These are phyloP conservation scores for Phortica variegata DNA, from an alignment of 1,140 invertebrate species.

Conservation along the genomic window DNA sequence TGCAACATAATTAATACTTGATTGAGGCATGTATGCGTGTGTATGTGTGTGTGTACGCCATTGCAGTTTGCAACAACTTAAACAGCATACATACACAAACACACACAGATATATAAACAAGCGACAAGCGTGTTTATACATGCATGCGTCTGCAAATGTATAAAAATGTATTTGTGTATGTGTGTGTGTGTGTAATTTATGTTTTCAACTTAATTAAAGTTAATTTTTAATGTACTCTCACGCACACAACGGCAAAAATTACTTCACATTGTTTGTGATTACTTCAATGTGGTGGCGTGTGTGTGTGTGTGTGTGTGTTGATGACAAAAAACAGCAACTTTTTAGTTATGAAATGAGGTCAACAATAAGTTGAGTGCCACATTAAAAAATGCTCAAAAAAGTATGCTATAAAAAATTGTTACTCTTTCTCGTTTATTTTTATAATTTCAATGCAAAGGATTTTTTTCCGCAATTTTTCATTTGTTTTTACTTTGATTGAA, in stretches of 20 bases:
- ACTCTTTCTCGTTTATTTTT: too few relatives aligned
- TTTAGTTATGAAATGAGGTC: constrained; percentile 48
- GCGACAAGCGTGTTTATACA: constrained; percentile 5
- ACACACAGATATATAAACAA: neutral
- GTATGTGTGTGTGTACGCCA: too few relatives aligned
- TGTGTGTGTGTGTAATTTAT: constrained; percentile 41
- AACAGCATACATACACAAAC: constrained; percentile 7
- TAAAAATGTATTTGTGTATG: constrained; percentile 34
- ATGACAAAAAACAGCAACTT: constrained; percentile 51
- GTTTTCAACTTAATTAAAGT: constrained; percentile 54
- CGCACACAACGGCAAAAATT: constrained; percentile 27
- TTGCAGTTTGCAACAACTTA: constrained; percentile 6
- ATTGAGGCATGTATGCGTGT: too few relatives aligned
- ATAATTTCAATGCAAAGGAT: too few relatives aligned
- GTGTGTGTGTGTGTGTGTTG: constrained; percentile 26
- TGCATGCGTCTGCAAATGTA: constrained; percentile 15
- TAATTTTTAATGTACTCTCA: constrained; percentile 41
- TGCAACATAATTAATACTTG: too few relatives aligned
- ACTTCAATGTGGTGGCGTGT: constrained; percentile 20
- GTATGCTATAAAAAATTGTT: constrained; percentile 29
- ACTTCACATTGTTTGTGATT: constrained; percentile 7
- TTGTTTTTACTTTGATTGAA: too few relatives aligned
- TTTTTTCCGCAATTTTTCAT: too few relatives aligned
- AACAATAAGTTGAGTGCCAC: constrained; percentile 31
- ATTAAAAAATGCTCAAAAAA: constrained; percentile 27